Base-by-base conservation (phyloP, 2,888 invertebrate species). In the Nomada ruficornis region DNA sequence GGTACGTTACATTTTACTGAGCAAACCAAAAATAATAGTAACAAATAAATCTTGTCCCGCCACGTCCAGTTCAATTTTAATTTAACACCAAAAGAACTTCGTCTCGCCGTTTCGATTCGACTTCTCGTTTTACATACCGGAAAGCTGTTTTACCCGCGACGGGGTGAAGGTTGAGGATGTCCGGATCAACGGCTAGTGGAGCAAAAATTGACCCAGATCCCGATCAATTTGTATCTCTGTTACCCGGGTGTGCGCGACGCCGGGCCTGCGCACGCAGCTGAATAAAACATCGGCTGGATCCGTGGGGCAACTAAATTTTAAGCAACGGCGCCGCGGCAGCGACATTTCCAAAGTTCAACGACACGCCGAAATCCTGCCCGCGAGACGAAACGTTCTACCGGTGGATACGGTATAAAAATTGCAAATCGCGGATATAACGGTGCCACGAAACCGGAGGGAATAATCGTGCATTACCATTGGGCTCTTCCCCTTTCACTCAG, bases 391-490 rank as follows among this genome's bases (percentile, higher is more conserved):
- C 83, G 54, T 23, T 44, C 75, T 60, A 69, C 47, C 26, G 2
- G 69, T 57, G 68, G 50, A 62, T 74, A 70, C 64, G 52, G 72
- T 74, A 84, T 88, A 84, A 84, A 82, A 88, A 77, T 86, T 84
- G 84, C 81, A 86, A 86, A 84, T 86, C 84, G 80, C 36, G 63
- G 77, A 86, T 84, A 84, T 74, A 72, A 63, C 55, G 68, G 70
- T 71, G 47, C 57, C 50, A 59, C 84, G 79, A 82, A 82, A 83
- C 82, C 83, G 77, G 77, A 68, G 82, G 80, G 85, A 88, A 88
- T 87, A 89, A 89, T 90, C 85, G 83, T 71, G 83, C 77, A 85
- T 89, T 86, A 85, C 82, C 85, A 84, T 89, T 89, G 85, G 13
- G 76, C 77, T 76, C 20, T 55, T 42, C 52, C 20, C 42, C 9